Percentiles rank a stretch among this genome's conserved stretches.
phyloP scores from a whole-genome alignment of 64 coral and sea anemone genomes.

The Dendrophyllia cribrosa region DNA sequence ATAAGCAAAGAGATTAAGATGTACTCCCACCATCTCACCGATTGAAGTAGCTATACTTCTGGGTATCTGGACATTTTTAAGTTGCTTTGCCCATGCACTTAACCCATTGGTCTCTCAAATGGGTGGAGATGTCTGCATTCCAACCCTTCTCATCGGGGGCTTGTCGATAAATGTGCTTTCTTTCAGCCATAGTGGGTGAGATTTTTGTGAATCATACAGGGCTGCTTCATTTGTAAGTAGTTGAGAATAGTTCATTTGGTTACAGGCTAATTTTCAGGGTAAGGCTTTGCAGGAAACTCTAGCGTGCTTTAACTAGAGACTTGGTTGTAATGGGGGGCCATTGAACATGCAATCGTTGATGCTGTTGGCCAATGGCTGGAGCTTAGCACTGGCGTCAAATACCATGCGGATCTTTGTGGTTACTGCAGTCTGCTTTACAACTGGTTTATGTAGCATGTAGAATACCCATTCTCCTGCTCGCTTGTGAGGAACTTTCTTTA shows the following conservation, averaged over 20 bases:
- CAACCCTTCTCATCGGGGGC: conserved; percentile 9
- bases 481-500: neutral
- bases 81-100: neutral
- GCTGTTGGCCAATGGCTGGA: neutral
- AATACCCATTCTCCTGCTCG: neutral
- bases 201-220: neutral
- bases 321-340: conserved; percentile 11
- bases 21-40: neutral
- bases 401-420: conserved; percentile 25
- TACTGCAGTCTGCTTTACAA: conserved; percentile 27
- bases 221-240: too few species aligned
- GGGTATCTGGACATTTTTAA: neutral
- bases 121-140: neutral
- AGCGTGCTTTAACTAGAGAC: neutral
- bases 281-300: too few species aligned
- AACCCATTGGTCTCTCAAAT: neutral
- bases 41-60: neutral
- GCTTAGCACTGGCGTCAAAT: conserved; percentile 22
- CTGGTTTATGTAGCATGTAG: conserved; percentile 58
- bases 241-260: neutral
- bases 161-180: conserved; percentile 24
- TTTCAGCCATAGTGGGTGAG: neutral
- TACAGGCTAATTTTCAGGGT: too few species aligned
- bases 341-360: conserved; percentile 44
- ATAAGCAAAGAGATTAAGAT: neutral